Evolutionary conservation across 2,888 invertebrate species (phyloP).

Genomic region (Dusona sp.): DNA sequence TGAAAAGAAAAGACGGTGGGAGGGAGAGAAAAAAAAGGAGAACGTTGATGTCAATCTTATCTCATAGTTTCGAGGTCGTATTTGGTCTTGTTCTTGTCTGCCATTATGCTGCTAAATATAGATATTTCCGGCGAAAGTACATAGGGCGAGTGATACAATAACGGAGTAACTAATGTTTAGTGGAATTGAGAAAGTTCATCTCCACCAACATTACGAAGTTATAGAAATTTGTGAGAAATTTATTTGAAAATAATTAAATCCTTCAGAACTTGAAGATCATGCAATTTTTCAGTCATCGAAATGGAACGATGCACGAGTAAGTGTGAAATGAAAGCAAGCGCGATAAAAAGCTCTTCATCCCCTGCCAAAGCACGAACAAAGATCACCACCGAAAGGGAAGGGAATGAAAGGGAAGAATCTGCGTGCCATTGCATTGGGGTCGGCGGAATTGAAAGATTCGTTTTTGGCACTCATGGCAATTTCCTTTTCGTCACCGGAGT

Average conservation of each 20-base stretch:
- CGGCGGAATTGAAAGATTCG: conserved; percentile 82
- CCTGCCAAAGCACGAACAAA: conserved; percentile 23
- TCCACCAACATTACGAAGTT: not conserved
- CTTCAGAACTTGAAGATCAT: conserved; percentile 56
- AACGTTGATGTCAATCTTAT: conserved; percentile 29
- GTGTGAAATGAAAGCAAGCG: conserved; percentile 20
- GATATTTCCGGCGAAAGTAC: not conserved
- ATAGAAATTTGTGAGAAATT: not conserved
- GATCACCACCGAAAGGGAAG: conserved; percentile 1
- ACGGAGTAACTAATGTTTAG: not conserved
- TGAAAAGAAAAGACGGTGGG: not conserved
- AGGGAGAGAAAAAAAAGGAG: not conserved
- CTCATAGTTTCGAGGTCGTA: conserved; percentile 16
- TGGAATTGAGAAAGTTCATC: not conserved
- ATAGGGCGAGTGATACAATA: not conserved
- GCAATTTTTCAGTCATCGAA: conserved; percentile 51
- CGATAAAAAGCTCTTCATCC: conserved; percentile 9
- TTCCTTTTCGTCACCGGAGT: conserved; percentile 78
- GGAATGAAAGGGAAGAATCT: conserved; percentile 21
- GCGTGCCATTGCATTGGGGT: conserved; percentile 47
- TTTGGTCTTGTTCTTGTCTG: not conserved
- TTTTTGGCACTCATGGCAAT: conserved; percentile 80
- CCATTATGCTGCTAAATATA: not conserved
- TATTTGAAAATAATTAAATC: not conserved
- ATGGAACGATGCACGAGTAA: conserved; percentile 22